phyloP scores from a whole-genome alignment of 2,113 vertebrate species.

The Capreolus pygargus region DNA sequence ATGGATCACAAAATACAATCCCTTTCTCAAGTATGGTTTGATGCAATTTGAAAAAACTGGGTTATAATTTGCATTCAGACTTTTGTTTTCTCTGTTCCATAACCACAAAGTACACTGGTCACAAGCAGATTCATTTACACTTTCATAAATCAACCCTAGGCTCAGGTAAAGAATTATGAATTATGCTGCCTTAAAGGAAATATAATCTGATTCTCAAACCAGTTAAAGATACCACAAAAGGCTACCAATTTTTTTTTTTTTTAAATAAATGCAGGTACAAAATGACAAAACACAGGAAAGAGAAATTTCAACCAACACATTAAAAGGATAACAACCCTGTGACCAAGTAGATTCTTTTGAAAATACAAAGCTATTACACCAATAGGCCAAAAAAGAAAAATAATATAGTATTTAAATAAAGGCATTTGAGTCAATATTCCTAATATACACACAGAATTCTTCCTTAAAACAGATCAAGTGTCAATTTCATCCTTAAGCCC shows the following conservation, averaged over 20 bases:
- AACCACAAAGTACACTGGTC: neutral
- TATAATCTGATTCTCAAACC: neutral
- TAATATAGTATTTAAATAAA: neutral
- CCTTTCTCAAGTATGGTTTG: neutral
- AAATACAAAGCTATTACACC: slow-evolving; percentile 16
- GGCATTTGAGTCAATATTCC: neutral
- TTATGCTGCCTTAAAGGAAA: neutral
- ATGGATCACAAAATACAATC: neutral
- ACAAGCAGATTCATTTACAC: neutral
- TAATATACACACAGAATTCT: neutral
- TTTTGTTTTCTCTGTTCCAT: neutral
- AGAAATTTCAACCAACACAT: slow-evolving; percentile 27
- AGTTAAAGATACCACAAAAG: slow-evolving; percentile 2
- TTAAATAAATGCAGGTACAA: neutral
- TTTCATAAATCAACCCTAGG: neutral
- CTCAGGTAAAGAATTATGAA: neutral
- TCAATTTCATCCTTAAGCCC: neutral
- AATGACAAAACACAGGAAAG: slow-evolving; percentile 35
- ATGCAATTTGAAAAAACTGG: neutral
- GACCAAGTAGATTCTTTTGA: neutral
- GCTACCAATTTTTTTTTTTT: neutral
- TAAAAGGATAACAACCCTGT: neutral
- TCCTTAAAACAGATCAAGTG: neutral
- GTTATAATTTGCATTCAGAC: slow-evolving; percentile 16
- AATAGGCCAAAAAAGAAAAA: neutral